Percentiles rank a stretch among this genome's conserved stretches.
These are phyloP conservation scores for Corythucha ciliata DNA, from an alignment of 2,888 invertebrate species.

Conservation along the genomic window DNA sequence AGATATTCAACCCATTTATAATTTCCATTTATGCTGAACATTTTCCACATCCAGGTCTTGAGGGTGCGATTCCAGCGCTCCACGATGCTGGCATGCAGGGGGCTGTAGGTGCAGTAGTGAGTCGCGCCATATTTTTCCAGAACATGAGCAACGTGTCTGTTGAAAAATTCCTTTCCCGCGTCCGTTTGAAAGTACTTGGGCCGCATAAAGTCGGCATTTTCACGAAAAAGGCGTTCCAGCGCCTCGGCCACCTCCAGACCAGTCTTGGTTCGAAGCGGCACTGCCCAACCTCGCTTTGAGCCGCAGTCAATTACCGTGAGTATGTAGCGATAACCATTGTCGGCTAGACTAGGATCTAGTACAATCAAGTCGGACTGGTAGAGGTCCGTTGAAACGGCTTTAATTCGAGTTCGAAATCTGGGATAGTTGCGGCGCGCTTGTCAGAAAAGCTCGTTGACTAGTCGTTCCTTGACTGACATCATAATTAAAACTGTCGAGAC, in stretches of 20 bases:
- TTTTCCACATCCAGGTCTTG: conserved; percentile 30
- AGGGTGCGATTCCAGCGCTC: conserved; percentile 37
- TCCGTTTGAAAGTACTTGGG: conserved; percentile 35
- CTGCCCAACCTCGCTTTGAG: conserved; percentile 17
- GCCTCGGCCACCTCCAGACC: conserved; percentile 18
- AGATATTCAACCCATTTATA: conserved; percentile 35
- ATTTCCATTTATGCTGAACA: conserved; percentile 21
- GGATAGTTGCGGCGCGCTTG: conserved; percentile 18
- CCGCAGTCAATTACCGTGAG: conserved; percentile 19
- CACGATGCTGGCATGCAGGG: conserved; percentile 37
- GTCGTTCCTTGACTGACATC: no score
- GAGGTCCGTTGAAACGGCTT: conserved; percentile 23
- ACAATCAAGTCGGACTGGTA: conserved; percentile 26
- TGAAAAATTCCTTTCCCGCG: conserved; percentile 38
- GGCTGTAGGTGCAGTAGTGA: conserved; percentile 30
- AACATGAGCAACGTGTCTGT: conserved; percentile 33
- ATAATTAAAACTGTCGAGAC: no score
- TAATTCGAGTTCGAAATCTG: conserved; percentile 12
- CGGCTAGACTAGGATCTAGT: conserved; percentile 8
- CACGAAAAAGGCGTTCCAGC: conserved; percentile 7
- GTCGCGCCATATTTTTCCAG: conserved; percentile 33
- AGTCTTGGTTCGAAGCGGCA: conserved; percentile 21
- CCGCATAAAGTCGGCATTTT: no score
- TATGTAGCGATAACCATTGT: conserved; percentile 21
- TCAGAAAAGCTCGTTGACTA: conserved; percentile 23